Percentiles rank a stretch among this genome's conserved stretches.
Conservation (phyloP, 2,797 vertebrate genomes). For the Gastrophryne carolinensis region DNA sequence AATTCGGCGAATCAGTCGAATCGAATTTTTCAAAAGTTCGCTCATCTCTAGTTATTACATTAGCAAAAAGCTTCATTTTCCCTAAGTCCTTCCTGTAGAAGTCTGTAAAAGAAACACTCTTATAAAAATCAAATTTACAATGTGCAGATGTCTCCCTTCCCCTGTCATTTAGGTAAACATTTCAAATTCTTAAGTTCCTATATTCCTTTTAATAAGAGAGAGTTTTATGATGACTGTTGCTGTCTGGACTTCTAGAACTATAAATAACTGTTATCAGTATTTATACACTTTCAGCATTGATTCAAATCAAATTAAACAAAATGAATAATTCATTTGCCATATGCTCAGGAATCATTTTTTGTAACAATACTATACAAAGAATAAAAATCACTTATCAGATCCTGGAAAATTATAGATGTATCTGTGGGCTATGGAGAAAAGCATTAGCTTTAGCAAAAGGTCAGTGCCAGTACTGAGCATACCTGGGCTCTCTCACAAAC, state of each 20-base stretch:
- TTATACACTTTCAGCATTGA: constrained; percentile 19
- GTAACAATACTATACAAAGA: no score
- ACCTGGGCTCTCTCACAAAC: no score
- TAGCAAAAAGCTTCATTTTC: constrained; percentile 40
- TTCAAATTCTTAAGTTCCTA: constrained; percentile 46
- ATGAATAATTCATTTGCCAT: no score
- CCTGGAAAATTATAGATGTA: no score
- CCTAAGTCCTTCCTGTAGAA: constrained; percentile 41
- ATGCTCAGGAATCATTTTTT: no score
- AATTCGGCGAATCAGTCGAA: no score
- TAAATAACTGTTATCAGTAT: constrained; percentile 40
- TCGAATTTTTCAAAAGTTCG: no score
- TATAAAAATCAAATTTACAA: constrained; percentile 30
- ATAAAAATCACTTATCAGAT: no score
- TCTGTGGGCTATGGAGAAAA: no score
- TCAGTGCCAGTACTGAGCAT: no score
- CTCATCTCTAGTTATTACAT: constrained; percentile 43
- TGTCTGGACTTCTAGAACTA: constrained; percentile 57
- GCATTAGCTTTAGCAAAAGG: no score
- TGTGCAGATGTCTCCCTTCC: constrained; percentile 22
- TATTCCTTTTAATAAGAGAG: constrained; percentile 53
- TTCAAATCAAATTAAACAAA: constrained; percentile 13
- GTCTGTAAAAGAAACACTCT: background rate
- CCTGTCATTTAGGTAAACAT: constrained; percentile 42
- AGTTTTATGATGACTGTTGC: constrained; percentile 59